phyloP scores from a whole-genome alignment of 2,113 vertebrate species.

The Mohoua ochrocephala region DNA sequence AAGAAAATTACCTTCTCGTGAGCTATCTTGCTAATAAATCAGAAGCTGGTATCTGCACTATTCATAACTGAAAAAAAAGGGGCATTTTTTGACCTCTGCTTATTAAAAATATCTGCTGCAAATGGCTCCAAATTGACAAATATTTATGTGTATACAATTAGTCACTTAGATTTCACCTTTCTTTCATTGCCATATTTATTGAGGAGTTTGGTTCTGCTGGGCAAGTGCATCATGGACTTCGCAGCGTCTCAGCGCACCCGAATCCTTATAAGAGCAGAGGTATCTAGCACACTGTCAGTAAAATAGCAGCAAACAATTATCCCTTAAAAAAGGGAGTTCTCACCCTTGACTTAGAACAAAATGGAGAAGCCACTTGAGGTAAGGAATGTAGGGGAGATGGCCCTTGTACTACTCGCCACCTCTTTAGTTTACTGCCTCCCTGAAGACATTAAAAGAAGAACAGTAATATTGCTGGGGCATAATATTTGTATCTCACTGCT shows the following conservation, averaged over 20 bases:
- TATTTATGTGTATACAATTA: neutral
- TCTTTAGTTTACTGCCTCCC: neutral
- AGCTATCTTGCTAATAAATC: neutral
- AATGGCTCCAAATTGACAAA: neutral
- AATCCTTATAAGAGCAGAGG: neutral
- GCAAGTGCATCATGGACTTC: neutral
- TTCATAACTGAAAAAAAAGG: neutral
- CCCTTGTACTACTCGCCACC: neutral
- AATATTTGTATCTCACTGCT: neutral
- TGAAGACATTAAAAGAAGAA: neutral
- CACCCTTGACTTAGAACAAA: neutral
- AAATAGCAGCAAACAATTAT: neutral
- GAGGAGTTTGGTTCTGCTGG: neutral
- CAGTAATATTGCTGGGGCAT: neutral
- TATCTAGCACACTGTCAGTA: neutral
- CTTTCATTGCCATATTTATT: neutral
- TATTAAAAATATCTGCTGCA: neutral
- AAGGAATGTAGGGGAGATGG: neutral
- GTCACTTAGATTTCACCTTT: neutral
- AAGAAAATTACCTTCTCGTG: neutral
- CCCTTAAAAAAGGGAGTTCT: neutral
- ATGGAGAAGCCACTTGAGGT: neutral
- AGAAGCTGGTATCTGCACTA: neutral
- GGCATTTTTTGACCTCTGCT: neutral
- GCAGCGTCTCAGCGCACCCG: neutral